A percentile compares a stretch with the other conserved stretches of the same genome.
These are phyloP conservation scores for Melanotaenia nigrans DNA, from an alignment of 2,797 vertebrate genomes.

Conservation along the genomic window DNA sequence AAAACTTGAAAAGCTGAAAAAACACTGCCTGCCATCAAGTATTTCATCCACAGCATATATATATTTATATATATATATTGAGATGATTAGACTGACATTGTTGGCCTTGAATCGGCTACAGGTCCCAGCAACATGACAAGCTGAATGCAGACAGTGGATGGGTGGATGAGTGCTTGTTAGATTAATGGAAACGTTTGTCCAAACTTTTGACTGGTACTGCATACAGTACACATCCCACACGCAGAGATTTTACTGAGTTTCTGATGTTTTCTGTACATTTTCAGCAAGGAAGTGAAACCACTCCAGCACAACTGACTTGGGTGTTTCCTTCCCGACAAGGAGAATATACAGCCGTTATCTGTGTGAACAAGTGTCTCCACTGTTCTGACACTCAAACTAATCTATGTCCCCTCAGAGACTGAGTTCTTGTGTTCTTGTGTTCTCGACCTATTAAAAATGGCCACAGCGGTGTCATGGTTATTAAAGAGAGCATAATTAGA, in stretches of 20 bases:
- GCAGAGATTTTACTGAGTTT: background rate
- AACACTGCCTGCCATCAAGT: too few species aligned
- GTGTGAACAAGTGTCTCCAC: slow-evolving; percentile 40
- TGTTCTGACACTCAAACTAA: slow-evolving; percentile 42
- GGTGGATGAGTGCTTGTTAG: too few species aligned
- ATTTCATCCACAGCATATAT: too few species aligned
- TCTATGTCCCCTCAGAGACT: slow-evolving; percentile 55
- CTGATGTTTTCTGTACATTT: background rate
- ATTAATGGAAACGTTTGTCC: too few species aligned
- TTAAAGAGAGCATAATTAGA: slow-evolving; percentile 75
- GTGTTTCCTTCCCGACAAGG: slow-evolving; percentile 18
- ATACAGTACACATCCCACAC: background rate
- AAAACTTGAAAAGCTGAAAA: too few species aligned
- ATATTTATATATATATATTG: too few species aligned
- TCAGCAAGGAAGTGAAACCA: background rate
- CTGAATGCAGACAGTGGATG: too few species aligned
- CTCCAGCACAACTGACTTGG: background rate
- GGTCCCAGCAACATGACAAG: too few species aligned
- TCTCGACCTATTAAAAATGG: slow-evolving; percentile 63
- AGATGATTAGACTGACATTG: too few species aligned
- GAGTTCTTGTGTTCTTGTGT: slow-evolving; percentile 45
- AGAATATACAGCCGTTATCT: slow-evolving; percentile 46
- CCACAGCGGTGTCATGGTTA: slow-evolving; percentile 63
- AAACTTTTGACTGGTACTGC: too few species aligned
- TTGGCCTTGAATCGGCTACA: too few species aligned